Base-by-base conservation (phyloP, 2,113 vertebrate species). In the Prunella himalayana region DNA sequence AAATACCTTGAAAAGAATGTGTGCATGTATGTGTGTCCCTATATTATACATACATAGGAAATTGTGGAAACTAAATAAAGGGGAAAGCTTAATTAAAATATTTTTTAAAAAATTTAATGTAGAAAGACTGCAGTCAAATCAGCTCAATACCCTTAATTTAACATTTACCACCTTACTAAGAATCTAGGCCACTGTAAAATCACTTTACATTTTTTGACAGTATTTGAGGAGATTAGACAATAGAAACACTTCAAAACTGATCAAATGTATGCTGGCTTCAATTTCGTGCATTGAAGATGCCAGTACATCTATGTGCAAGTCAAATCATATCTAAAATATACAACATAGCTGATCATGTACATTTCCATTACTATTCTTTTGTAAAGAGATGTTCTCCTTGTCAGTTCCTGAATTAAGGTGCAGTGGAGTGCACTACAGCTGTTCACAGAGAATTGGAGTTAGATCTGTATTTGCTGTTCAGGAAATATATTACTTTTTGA, bases 21-120 rank as follows among this genome's bases (percentile, higher is more conserved):
- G 4, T 25, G 17, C 27, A 1, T 30, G 25, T 8, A 10, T 41
- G 21, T 0, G 0, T 51, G 6, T n/a, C 8, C 7, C 6, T 31
- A 13, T 35, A 47, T 53, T 64, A 39, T 17, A 10, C n/a, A 41
- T 31, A 51, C 1, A 8, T 4, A 61, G 4, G 30, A 80, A 72
- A 35, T 17, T 9, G 2, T 56, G 13, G 28, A 30, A 80, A 50
- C 6, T 54, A 71, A 82, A 54, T 39, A 57, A 73, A 69, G 8
- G 11, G 3, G 1, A 61, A 64, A 63, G 30, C 0, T 35, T 56
- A 63, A 41, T 39, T 69, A 61, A 82, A 59, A 16, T 11, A 25
- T 35, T 73, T 39, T 6, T 11, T 11, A 6, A 35, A 15, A 50
- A 44, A 18, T 20, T n/a, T 18, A 17, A 39, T 31, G 7, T 33